phyloP scores from a whole-genome alignment of 2,113 vertebrate genomes.

The Ornithorhynchus anatinus region DNA sequence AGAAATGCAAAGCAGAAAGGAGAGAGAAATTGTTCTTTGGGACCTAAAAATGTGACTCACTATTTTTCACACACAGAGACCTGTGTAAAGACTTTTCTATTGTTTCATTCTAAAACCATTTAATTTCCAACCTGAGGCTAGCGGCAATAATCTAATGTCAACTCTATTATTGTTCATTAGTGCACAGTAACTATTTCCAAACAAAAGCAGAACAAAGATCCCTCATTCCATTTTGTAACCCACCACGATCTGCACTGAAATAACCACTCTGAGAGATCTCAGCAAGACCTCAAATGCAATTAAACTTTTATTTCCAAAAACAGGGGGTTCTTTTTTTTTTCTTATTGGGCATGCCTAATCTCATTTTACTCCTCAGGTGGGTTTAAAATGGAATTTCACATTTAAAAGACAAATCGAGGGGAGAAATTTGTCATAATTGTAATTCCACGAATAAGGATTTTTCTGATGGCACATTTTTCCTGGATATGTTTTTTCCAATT shows the following conservation, averaged over 20 bases:
- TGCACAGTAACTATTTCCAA: conserved; percentile 65
- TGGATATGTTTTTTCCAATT: neutral
- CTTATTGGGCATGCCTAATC: conserved; percentile 43
- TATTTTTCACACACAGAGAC: conserved; percentile 20
- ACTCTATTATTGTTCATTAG: conserved; percentile 68
- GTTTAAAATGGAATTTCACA: conserved; percentile 38
- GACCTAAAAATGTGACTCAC: conserved; percentile 34
- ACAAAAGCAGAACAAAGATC: conserved; percentile 64
- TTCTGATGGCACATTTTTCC: conserved; percentile 47
- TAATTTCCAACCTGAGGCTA: conserved; percentile 58
- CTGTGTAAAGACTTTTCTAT: conserved; percentile 18
- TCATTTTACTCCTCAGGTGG: conserved; percentile 54
- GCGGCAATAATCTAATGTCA: conserved; percentile 67
- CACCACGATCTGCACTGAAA: conserved; percentile 68
- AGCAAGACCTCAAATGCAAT: conserved; percentile 74
- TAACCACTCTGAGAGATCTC: conserved; percentile 71
- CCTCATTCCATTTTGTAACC: conserved; percentile 61
- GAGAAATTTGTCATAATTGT: conserved; percentile 22
- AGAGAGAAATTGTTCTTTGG: conserved; percentile 23
- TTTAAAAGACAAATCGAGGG: conserved; percentile 48
- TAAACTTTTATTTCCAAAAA: conserved; percentile 72
- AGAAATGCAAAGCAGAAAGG: conserved; percentile 16
- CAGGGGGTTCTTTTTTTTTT: conserved; percentile 53
- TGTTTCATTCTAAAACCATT: conserved; percentile 59
- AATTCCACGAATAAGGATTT: conserved; percentile 49